phyloP scores from a whole-genome alignment of 2,113 vertebrate genomes.

The Bubo scandiacus region DNA sequence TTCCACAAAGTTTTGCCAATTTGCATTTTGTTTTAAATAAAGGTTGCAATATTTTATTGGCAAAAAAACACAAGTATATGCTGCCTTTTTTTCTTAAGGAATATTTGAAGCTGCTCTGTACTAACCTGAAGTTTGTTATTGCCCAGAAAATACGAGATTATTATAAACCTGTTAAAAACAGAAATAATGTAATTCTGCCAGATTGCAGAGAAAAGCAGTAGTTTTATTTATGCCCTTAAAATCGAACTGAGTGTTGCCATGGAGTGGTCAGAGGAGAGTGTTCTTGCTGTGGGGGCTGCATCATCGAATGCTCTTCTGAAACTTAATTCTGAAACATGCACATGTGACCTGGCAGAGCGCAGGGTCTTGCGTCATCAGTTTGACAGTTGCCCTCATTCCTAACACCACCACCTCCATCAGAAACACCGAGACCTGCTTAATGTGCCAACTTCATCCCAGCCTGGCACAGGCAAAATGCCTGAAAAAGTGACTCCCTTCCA shows the following conservation, averaged over 20 bases:
- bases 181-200: background rate
- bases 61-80: slow-evolving; percentile 36
- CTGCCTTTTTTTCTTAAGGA: background rate
- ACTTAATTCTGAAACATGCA: background rate
- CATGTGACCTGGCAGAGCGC: rapidly evolving
- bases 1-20: slow-evolving; percentile 77
- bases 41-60: slow-evolving; percentile 83
- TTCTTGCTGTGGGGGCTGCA: background rate
- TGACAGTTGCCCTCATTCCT: background rate
- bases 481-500: background rate
- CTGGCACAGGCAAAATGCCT: rapidly evolving
- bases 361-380: background rate
- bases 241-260: background rate
- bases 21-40: slow-evolving; percentile 83
- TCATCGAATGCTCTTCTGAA: background rate
- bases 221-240: background rate
- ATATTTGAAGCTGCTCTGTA: background rate
- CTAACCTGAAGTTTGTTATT: background rate
- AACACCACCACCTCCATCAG: background rate
- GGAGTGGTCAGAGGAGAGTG: background rate
- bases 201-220: background rate
- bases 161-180: background rate
- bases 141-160: background rate
- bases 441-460: background rate
- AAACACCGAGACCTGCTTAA: background rate